Conservation (phyloP, 2,888 invertebrate species). For the Limnephilus rhombicus region DNA sequence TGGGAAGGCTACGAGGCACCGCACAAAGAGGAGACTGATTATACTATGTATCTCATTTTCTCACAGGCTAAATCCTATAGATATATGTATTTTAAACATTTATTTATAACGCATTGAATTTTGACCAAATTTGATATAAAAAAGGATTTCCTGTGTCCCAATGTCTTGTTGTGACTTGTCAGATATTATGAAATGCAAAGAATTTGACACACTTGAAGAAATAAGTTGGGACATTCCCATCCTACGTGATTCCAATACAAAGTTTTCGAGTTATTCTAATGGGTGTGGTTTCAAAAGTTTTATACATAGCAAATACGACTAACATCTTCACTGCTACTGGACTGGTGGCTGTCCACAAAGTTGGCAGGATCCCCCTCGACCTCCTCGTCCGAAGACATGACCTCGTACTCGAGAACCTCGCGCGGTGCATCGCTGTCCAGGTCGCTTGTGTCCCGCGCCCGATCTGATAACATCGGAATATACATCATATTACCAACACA, state of each 20-base stretch:
- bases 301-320: neutral
- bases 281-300: neutral
- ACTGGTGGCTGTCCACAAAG: slow-evolving; percentile 69
- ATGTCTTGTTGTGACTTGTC: neutral
- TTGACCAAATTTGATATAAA: too few relatives aligned
- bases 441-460: slow-evolving; percentile 78
- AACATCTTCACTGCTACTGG: slow-evolving; percentile 76
- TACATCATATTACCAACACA: slow-evolving; percentile 43
- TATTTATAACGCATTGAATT: too few relatives aligned
- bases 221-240: too few relatives aligned
- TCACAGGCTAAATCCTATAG: too few relatives aligned
- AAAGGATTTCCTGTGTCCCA: neutral
- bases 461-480: slow-evolving; percentile 70
- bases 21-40: too few relatives aligned
- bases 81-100: too few relatives aligned
- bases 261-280: neutral
- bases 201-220: too few relatives aligned
- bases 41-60: too few relatives aligned
- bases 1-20: too few relatives aligned
- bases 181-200: too few relatives aligned
- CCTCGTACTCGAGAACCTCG: slow-evolving; percentile 75
- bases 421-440: slow-evolving; percentile 71
- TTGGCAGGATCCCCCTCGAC: slow-evolving; percentile 67
- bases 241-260: neutral
- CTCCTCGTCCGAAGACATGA: slow-evolving; percentile 75